Evolutionary conservation across 2,888 invertebrate genomes (phyloP).

Genomic region (Cheilosia vernalis): DNA sequence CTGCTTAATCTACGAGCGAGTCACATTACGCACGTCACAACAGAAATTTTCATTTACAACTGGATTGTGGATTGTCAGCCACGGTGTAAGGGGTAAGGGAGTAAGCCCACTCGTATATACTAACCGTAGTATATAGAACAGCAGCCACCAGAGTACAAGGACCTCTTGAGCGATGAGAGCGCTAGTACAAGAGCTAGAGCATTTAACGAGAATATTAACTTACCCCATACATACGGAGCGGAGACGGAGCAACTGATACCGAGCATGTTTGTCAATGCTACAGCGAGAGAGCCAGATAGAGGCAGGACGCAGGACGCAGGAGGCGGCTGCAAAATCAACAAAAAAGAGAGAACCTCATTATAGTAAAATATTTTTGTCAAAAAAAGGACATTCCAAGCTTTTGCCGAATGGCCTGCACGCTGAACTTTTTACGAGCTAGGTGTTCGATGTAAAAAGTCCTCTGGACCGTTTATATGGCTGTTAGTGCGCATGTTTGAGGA

Average conservation of each 20-base stretch:
- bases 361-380: slow-evolving; percentile 47
- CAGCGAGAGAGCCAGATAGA: slow-evolving; percentile 6
- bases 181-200: slow-evolving; percentile 23
- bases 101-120: slow-evolving; percentile 3
- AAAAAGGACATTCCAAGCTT: slow-evolving; percentile 34
- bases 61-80: slow-evolving; percentile 1
- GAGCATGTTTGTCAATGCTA: slow-evolving; percentile 31
- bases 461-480: slow-evolving; percentile 40
- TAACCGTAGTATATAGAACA: slow-evolving; percentile 49
- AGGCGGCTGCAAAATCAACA: too few species aligned
- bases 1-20: slow-evolving; percentile 10
- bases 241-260: not conserved
- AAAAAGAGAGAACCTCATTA: slow-evolving; percentile 29
- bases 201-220: slow-evolving; percentile 48
- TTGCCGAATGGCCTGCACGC: slow-evolving; percentile 25
- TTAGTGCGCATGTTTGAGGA: slow-evolving; percentile 64
- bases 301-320: not conserved
- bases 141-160: slow-evolving; percentile 59
- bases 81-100: not conserved
- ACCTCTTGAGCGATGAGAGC: slow-evolving; percentile 50
- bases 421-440: slow-evolving; percentile 44
- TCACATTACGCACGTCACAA: slow-evolving; percentile 61
- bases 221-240: slow-evolving; percentile 7
- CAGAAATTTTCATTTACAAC: slow-evolving; percentile 34
- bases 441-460: slow-evolving; percentile 24